These are phyloP conservation scores for Corythoichthys haematopterus DNA, from an alignment of 2,113 vertebrate genomes.

Conservation along the genomic window DNA sequence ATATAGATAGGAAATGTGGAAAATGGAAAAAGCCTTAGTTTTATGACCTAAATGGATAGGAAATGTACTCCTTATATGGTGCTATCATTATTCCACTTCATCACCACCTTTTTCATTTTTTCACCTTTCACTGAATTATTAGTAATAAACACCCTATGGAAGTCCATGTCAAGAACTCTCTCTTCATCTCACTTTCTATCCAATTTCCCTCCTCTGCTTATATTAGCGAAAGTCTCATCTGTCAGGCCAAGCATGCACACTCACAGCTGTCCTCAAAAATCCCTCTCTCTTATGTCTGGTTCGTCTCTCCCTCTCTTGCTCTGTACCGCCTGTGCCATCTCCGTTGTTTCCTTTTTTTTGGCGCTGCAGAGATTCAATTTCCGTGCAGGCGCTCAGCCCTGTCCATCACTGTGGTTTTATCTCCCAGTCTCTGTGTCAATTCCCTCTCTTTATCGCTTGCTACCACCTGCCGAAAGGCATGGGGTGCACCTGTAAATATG, in stretches of 20 bases:
- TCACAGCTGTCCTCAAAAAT: constrained; percentile 25
- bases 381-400: constrained; percentile 71
- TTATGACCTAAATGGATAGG: not conserved
- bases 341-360: constrained; percentile 30
- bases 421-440: constrained; percentile 74
- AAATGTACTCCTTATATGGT: constrained; percentile 11
- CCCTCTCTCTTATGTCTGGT: constrained; percentile 31
- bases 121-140: constrained; percentile 12
- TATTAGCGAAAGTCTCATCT: constrained; percentile 30
- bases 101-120: constrained; percentile 13
- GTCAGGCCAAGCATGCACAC: constrained; percentile 27
- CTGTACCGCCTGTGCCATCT: constrained; percentile 22
- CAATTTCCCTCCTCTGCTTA: constrained; percentile 20
- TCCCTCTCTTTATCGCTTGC: constrained; percentile 82
- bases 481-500: constrained; percentile 48
- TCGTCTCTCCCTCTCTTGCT: constrained; percentile 9
- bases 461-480: constrained; percentile 74
- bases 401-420: constrained; percentile 78
- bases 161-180: constrained; percentile 5
- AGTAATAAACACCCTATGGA: constrained; percentile 10
- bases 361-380: constrained; percentile 90
- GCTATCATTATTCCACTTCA: constrained; percentile 8
- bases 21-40: not conserved
- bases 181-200: constrained; percentile 18
- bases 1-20: not conserved